Evolutionary conservation across 2,888 invertebrate genomes (phyloP).

Genomic region (Merodon equestris): DNA sequence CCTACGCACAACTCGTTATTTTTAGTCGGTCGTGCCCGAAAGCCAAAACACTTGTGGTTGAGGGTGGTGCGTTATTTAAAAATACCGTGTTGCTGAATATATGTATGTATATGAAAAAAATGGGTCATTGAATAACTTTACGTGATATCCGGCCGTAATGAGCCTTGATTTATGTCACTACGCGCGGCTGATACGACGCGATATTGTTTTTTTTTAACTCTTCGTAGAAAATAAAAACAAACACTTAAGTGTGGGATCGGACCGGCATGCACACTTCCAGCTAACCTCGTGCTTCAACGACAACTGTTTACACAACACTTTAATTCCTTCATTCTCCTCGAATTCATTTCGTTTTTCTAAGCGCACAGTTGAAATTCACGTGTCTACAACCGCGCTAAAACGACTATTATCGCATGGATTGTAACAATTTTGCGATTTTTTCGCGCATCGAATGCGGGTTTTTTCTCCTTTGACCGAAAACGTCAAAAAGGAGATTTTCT

Average conservation of each 20-base stretch:
- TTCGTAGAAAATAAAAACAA: conserved; percentile 23
- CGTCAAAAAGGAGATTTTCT: conserved; percentile 26
- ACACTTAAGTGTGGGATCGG: conserved; percentile 6
- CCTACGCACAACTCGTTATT: conserved; percentile 32
- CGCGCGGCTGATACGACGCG: conserved; percentile 16
- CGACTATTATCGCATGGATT: not conserved
- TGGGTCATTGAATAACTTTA: conserved; percentile 45
- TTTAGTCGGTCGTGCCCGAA: conserved; percentile 26
- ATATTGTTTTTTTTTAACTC: conserved; percentile 3
- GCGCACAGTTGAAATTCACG: not conserved
- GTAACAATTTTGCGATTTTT: conserved; percentile 7
- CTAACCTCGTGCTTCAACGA: conserved; percentile 12
- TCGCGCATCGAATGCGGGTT: conserved; percentile 25
- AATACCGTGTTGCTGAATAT: conserved; percentile 24
- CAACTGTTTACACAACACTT: not conserved
- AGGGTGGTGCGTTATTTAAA: conserved; percentile 51
- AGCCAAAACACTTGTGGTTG: not conserved
- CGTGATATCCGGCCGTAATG: conserved; percentile 9
- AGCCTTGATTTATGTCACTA: conserved; percentile 28
- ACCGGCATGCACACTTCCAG: conserved; percentile 27
- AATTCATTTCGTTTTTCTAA: not conserved
- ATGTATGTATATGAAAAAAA: conserved; percentile 21
- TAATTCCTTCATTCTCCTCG: not conserved
- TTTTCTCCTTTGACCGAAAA: conserved; percentile 24
- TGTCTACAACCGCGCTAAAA: no score